A percentile compares a stretch with the other conserved stretches of the same genome.
These are phyloP conservation scores for Gyrodactylus bullatarudis DNA, from an alignment of 1,140 invertebrate genomes.

Conservation along the genomic window DNA sequence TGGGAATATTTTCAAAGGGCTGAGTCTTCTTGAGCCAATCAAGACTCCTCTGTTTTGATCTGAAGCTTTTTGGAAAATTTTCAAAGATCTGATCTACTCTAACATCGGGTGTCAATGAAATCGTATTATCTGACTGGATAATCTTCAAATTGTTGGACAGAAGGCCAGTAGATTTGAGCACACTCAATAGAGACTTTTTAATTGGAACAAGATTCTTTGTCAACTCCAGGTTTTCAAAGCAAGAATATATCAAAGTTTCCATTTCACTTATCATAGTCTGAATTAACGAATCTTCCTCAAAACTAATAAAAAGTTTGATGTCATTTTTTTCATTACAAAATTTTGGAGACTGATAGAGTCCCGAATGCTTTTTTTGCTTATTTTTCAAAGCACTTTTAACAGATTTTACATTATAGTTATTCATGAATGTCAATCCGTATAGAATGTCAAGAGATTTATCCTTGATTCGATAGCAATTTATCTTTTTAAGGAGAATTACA, in stretches of 20 bases:
- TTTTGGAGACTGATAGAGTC: too few relatives aligned
- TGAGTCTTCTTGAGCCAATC: neutral
- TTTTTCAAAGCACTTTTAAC: too few relatives aligned
- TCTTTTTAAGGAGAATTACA: too few relatives aligned
- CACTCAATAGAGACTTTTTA: neutral
- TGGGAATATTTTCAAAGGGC: neutral
- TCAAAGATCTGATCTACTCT: neutral
- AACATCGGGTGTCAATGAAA: neutral
- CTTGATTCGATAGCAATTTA: too few relatives aligned
- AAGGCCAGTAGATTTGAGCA: neutral
- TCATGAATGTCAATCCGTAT: too few relatives aligned
- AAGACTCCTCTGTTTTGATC: neutral
- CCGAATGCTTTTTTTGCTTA: too few relatives aligned
- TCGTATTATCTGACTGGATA: neutral
- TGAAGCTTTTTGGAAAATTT: neutral
- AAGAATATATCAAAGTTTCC: neutral
- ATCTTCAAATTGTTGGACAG: neutral
- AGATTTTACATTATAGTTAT: too few relatives aligned
- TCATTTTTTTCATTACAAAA: too few relatives aligned
- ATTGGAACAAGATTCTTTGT: neutral
- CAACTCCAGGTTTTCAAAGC: neutral
- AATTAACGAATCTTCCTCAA: too few relatives aligned
- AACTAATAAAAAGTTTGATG: too few relatives aligned
- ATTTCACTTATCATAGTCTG: neutral
- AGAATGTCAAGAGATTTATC: too few relatives aligned